Evolutionary conservation across 2,797 vertebrate species (phyloP), one percentile per base, ranked within the genome.

Genomic region (Brachymystax lenok): DNA sequence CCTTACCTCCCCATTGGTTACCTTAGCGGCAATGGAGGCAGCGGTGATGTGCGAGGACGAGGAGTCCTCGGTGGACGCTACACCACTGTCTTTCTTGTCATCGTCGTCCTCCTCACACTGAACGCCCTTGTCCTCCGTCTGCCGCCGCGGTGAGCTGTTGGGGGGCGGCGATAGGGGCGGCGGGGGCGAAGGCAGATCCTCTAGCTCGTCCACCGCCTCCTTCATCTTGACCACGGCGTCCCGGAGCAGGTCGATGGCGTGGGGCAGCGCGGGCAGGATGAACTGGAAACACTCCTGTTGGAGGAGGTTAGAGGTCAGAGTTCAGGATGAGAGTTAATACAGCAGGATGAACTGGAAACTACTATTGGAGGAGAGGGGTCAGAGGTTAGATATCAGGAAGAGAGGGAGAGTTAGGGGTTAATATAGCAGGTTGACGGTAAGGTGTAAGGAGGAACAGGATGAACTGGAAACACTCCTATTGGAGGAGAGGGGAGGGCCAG

Each of bases 201-300:
- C 98, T 92, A 99, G 94, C 89, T 99, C 98, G 76, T 98, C 97
- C 0, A 96, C 97, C 3, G 96, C 96, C 93, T 98, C 97, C 93
- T 99, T 99, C 88, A 98, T 96, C 94, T 98, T 98, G 87, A 99
- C 98, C 91, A 99, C 96, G n/a, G 98, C 98, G 85, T 99, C 98
- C 75, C 97, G 96, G 88, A 99, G 93, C 78, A 99, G 97, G 90
- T 99, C 98, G 86, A 99, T 99, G 93, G 98, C 98, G 2, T 99
- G 98, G 91, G 98, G 98, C 95, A 99, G 95, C 82, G 98, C 98
- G 76, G 98, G 98, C 88, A 99, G 95, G 95, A 99, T 99, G 92
- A 99, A 99, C 92, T 99, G 98, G 95, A 99, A 99, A 93, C 98
- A 99, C 94, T 99, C 98, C 98, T 99, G 90, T 5, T 77, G 76